Base-by-base conservation (phyloP, 2,113 vertebrate species). In the Butorides virescens region DNA sequence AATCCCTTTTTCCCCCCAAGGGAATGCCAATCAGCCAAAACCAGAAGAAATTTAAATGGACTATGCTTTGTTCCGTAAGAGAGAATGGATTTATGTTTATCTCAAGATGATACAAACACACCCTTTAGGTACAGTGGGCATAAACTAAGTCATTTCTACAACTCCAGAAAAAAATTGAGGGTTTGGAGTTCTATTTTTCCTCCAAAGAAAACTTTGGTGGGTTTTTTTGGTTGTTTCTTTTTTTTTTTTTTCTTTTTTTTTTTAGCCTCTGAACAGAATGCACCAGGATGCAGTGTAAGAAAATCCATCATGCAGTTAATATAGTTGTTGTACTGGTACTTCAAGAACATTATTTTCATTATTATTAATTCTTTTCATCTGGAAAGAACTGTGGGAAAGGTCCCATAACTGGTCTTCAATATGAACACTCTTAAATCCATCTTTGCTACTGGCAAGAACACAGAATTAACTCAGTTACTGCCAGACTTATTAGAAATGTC, bases 171-270 rank as follows among this genome's bases (percentile, higher is more conserved):
- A 22, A 15, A 22, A 22, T 13, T 11, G 6, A 67, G 3, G 2
- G 2, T 29, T 16, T 58, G 3, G 2, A 5, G 0, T 0, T 10
- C 14, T 32, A 30, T 11, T 39, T 15, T 3, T 1, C 2, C 4
- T 10, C 10, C 17, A 12, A 55, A 59, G 8, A 70, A 68, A 62
- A 4, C 4, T 23, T 50, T 14, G 4, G 4, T 3, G 37, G 53
- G 8, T 7, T 18, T 62, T 46, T n/a, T 39, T n/a, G 22, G 19
- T 15, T 25, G 23, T 37, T 17, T 50, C 15, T 23, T 21, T 50
- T 50, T 50, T 50, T 10, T 13, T 49, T 11, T 23, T 49, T 47
- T 47, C 8, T 12, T 39, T 47, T 47, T 7, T 26, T 11, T 39
- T 77, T 67, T 39, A 36, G 34, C 17, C 10, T 67, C 12, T 44